Base-by-base conservation (phyloP, 2,113 vertebrate genomes). In the Typhlomys cinereus region DNA sequence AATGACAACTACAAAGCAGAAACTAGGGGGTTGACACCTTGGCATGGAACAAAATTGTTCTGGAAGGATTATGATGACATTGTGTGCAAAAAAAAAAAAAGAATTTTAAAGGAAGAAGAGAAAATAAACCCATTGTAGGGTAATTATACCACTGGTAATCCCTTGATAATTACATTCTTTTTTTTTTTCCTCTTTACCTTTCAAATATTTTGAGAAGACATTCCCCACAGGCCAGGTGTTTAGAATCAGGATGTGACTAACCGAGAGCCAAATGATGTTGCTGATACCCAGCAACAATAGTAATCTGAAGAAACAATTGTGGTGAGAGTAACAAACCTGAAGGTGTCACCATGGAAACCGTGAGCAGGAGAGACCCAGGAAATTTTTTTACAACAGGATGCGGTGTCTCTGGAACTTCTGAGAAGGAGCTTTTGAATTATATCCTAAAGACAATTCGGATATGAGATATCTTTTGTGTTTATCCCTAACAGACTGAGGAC, bases 381-480 rank as follows among this genome's bases (percentile, higher is more conserved):
- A 96, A 94, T 85, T 87, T 90, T n/a, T 81, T 96, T 93, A 96
- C 67, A 95, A 94, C 91, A 83, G 88, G 83, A 94, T 50, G 88
- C 96, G 88, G 83, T 93, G 81, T 88, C 93, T 94, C 92, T 95
- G 66, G 88, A 96, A 96, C 95, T 97, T 97, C 91, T 96, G 75
- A 97, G 93, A 94, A 93, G 73, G 96, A 96, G 94, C 93, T 93
- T 57, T 31, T 86, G 88, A 89, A 95, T 52, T 80, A 67, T 31
- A 71, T 54, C 73, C 78, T 46, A 85, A 91, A 91, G 97, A 96
- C 90, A 91, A 97, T 88, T 89, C 95, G 70, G 66, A 97, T 97
- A 96, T 96, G 18, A 82, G 66, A 96, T 89, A 93, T 95, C 91
- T 90, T 96, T 96, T 64, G 17, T 96, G 95, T 98, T 98, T 97